A percentile compares a stretch with the other conserved stretches of the same genome.
phyloP scores from a whole-genome alignment of 2,113 vertebrate species.

The Myodes glareolus region DNA sequence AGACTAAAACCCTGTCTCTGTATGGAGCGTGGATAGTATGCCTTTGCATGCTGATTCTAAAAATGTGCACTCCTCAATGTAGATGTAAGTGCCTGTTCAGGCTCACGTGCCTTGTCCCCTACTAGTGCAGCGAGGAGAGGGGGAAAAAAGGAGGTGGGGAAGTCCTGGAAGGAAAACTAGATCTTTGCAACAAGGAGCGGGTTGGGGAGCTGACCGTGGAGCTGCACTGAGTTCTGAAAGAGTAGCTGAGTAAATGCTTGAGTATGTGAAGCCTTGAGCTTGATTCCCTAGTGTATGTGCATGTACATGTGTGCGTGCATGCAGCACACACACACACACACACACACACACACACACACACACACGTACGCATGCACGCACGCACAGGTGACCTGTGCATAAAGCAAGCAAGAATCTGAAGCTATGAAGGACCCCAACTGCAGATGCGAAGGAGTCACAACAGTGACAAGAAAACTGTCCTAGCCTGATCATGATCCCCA shows the following conservation, averaged over 20 bases:
- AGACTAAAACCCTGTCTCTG: neutral
- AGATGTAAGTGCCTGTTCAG: neutral
- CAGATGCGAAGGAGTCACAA: neutral
- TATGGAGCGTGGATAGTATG: neutral
- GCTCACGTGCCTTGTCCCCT: neutral
- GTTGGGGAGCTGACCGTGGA: neutral
- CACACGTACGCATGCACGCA: too few relatives aligned
- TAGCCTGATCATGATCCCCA: neutral
- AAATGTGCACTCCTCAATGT: neutral
- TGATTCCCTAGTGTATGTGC: neutral
- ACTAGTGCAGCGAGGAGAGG: neutral
- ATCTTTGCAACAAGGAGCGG: neutral
- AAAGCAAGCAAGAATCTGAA: neutral
- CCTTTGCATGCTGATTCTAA: neutral
- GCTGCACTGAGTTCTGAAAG: too few relatives aligned
- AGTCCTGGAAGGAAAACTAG: slow-evolving; percentile 10
- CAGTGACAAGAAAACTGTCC: neutral
- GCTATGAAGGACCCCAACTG: neutral
- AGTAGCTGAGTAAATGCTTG: neutral
- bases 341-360: too few relatives aligned
- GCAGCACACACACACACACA: too few relatives aligned
- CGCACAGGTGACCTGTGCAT: neutral
- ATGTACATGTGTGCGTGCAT: rapidly evolving
- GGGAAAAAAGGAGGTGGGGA: neutral
- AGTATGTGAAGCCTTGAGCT: neutral